A percentile compares a stretch with the other conserved stretches of the same genome.
These are phyloP conservation scores for Sinocyclocheilus rhinocerous DNA, from an alignment of 2,113 vertebrate species.

Conservation along the genomic window DNA sequence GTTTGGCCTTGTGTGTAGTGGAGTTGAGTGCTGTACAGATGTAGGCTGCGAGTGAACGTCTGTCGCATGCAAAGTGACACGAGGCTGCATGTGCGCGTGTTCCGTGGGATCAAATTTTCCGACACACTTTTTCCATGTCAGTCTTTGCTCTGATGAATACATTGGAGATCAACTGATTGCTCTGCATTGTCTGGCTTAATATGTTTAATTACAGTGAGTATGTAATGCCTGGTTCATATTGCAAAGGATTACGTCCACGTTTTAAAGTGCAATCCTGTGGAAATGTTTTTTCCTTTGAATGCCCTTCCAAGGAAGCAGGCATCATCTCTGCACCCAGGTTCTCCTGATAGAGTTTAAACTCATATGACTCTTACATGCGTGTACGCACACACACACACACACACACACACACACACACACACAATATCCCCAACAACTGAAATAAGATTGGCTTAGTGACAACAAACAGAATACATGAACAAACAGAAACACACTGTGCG, in stretches of 20 bases:
- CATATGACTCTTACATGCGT: neutral
- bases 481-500: slow-evolving; percentile 48
- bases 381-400: neutral
- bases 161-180: slow-evolving; percentile 60
- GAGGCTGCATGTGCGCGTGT: slow-evolving; percentile 60
- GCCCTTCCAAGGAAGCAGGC: neutral
- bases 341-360: neutral
- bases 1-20: slow-evolving; percentile 4
- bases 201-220: slow-evolving; percentile 57
- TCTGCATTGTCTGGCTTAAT: slow-evolving; percentile 49
- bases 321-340: neutral
- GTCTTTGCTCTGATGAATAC: slow-evolving; percentile 65
- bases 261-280: slow-evolving; percentile 35
- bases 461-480: slow-evolving; percentile 61
- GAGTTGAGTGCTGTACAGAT: slow-evolving; percentile 57
- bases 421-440: neutral
- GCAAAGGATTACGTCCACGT: neutral
- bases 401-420: too few relatives aligned
- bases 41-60: slow-evolving; percentile 52
- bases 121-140: slow-evolving; percentile 70
- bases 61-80: slow-evolving; percentile 73
- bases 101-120: neutral
- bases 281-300: neutral
- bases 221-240: slow-evolving; percentile 58
- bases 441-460: slow-evolving; percentile 57